phyloP scores from a whole-genome alignment of 2,113 vertebrate genomes.

The Hystrix cristata region DNA sequence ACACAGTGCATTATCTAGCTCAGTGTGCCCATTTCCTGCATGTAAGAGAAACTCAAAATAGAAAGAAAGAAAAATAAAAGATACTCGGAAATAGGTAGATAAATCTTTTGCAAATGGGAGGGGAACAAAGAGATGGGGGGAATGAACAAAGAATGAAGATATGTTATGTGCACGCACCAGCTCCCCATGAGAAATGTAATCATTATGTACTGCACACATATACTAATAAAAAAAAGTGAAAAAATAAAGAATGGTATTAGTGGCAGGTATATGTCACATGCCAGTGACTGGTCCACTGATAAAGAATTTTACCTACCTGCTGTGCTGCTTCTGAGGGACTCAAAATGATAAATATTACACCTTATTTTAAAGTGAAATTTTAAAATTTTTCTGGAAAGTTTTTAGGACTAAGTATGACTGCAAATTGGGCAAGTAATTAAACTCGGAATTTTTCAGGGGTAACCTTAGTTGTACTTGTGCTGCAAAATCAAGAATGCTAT shows the following conservation, averaged over 20 bases:
- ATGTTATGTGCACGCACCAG: background rate
- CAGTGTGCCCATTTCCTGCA: background rate
- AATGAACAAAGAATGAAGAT: background rate
- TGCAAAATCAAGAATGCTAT: background rate
- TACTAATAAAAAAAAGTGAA: background rate
- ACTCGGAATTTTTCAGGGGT: background rate
- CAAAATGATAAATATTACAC: background rate
- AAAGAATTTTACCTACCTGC: background rate
- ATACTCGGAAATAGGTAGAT: background rate
- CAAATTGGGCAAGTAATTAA: background rate
- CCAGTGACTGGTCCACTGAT: background rate
- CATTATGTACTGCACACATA: background rate
- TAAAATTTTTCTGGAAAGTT: background rate
- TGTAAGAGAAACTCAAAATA: background rate
- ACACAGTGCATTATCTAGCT: background rate
- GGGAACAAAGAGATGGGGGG: background rate
- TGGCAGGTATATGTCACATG: background rate
- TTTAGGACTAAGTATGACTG: background rate
- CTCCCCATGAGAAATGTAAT: background rate
- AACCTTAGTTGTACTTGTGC: background rate
- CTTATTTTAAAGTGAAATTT: constrained; percentile 33
- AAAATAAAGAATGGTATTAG: background rate
- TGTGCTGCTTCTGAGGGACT: constrained; percentile 31
- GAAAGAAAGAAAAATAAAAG: background rate
- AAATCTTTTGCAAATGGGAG: background rate